Evolutionary conservation across 2,888 invertebrate species (phyloP), one percentile per base, ranked within the genome.

Genomic region (Palloptera scutellata): DNA sequence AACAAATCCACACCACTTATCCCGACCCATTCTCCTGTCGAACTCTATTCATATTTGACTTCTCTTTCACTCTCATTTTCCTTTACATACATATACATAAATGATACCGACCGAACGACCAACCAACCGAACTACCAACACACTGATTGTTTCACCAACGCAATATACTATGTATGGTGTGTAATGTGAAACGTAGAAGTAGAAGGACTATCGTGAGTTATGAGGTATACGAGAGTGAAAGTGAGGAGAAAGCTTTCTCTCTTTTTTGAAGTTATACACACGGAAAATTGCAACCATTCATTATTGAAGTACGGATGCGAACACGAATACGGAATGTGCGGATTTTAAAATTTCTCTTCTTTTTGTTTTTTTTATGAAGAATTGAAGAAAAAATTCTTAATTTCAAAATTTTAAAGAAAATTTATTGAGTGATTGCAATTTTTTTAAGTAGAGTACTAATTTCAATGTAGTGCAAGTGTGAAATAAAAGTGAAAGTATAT

Each of bases 221-320:
- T 41, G 53, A 19, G 48, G 45, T 11, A 40, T 60, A 40, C 64
- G 62, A 55, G 62, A 69, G 67, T 66, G 48, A 59, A 61, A 11
- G 63, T 19, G 65, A 67, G 67, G 68, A 69, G 64, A 69, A 45
- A 62, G 61, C 30, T 58, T 66, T 68, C 57, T 43, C 15, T 48
- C 12, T 30, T 61, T 68, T 68, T 68, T 71, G 75, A 81, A 78
- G 79, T 77, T 77, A 80, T 81, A 81, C 80, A 81, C 79, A 81
- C 76, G 78, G 75, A 76, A 79, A 79, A 79, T 75, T 78, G 79
- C 77, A 77, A 77, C 73, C 79, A 78, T 82, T 82, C 80, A 80
- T 79, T 59, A 65, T 61, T 68, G 54, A 42, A n/a, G 43, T 62
- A 45, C 43, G 54, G 62, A 48, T 48, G 45, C 51, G 15, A 11